A percentile compares a stretch with the other conserved stretches of the same genome.
Conservation (phyloP, 2,113 vertebrate species). For the Colistium nudipinnis region DNA sequence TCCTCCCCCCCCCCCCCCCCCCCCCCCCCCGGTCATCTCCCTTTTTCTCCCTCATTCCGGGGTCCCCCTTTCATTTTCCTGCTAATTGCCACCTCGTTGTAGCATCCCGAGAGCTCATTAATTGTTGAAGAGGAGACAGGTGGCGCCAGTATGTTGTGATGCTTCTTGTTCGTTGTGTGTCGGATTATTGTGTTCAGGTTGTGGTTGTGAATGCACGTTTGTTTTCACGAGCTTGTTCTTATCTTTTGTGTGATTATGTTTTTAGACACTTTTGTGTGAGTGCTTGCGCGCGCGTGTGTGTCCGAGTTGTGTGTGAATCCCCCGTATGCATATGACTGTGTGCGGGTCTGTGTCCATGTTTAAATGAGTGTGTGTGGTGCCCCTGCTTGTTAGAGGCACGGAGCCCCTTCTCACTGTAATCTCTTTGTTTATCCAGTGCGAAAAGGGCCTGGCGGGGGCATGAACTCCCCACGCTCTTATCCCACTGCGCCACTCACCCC, state of each 20-base stretch:
- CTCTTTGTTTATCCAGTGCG: slow-evolving; percentile 91
- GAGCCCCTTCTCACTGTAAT: slow-evolving; percentile 85
- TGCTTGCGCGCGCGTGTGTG: not conserved
- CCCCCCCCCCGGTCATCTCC: slow-evolving; percentile 23
- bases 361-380: slow-evolving; percentile 45
- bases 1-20: slow-evolving; percentile 8
- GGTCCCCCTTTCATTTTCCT: slow-evolving; percentile 65
- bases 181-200: slow-evolving; percentile 58
- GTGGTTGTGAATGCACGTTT: slow-evolving; percentile 48
- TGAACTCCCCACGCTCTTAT: slow-evolving; percentile 87
- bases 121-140: slow-evolving; percentile 88
- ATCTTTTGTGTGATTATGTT: slow-evolving; percentile 31
- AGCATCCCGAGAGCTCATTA: slow-evolving; percentile 84
- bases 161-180: slow-evolving; percentile 86
- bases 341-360: slow-evolving; percentile 11
- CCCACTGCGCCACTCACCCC: slow-evolving; percentile 78
- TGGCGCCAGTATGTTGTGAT: slow-evolving; percentile 89
- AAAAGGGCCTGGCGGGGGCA: slow-evolving; percentile 85
- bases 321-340: slow-evolving; percentile 25
- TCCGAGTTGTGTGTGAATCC: not conserved
- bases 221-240: slow-evolving; percentile 32
- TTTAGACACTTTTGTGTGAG: slow-evolving; percentile 1
- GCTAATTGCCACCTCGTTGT: slow-evolving; percentile 90
- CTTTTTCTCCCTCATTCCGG: slow-evolving; percentile 63
- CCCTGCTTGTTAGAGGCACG: slow-evolving; percentile 69